phyloP scores from a whole-genome alignment of 2,888 invertebrate genomes.

The Pachliopta kotzebuea region DNA sequence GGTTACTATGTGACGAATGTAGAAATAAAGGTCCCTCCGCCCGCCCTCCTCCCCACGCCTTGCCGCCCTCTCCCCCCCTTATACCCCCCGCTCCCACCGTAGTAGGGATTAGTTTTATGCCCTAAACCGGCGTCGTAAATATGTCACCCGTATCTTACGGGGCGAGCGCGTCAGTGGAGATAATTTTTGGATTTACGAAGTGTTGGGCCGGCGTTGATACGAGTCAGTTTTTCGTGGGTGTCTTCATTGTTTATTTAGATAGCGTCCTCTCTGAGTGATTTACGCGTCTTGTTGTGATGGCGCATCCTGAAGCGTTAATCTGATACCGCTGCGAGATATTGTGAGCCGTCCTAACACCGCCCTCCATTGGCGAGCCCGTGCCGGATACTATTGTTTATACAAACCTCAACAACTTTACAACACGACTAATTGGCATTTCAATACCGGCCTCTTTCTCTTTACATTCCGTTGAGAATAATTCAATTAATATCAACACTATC shows the following conservation, averaged over 20 bases:
- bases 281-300: slow-evolving; percentile 28
- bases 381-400: background rate
- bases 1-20: slow-evolving; percentile 81
- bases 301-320: slow-evolving; percentile 24
- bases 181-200: slow-evolving; percentile 76
- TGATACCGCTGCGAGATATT: slow-evolving; percentile 13
- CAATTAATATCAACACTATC: no score
- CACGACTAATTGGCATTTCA: no score
- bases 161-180: slow-evolving; percentile 61
- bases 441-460: no score
- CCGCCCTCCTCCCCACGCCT: slow-evolving; percentile 30
- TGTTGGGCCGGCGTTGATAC: slow-evolving; percentile 39
- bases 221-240: slow-evolving; percentile 39
- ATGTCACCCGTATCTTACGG: slow-evolving; percentile 74
- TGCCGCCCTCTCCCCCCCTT: no score
- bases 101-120: slow-evolving; percentile 75
- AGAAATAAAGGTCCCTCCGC: slow-evolving; percentile 76
- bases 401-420: no score
- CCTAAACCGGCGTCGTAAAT: slow-evolving; percentile 76
- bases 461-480: no score
- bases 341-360: slow-evolving; percentile 7
- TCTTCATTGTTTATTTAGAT: slow-evolving; percentile 43
- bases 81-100: slow-evolving; percentile 31
- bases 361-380: slow-evolving; percentile 11
- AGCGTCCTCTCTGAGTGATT: slow-evolving; percentile 36